phyloP scores from a whole-genome alignment of 2,113 vertebrate species.

The Colaptes auratus region DNA sequence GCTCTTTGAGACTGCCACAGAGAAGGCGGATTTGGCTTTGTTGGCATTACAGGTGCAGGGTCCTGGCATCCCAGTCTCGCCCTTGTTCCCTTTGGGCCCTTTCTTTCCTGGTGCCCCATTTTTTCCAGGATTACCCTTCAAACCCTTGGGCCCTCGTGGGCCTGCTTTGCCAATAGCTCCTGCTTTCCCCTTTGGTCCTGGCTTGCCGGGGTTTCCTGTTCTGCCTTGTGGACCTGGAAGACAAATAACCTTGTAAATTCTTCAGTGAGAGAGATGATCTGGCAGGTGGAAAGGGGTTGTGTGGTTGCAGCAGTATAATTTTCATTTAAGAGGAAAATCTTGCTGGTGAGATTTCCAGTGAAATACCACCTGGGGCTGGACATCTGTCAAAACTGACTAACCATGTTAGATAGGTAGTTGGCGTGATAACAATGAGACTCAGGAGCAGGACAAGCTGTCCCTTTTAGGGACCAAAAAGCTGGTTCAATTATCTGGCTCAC shows the following conservation, averaged over 20 bases:
- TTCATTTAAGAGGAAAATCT: not conserved
- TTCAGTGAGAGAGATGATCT: not conserved
- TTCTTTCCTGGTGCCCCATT: constrained; percentile 80
- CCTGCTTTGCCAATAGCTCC: constrained; percentile 90
- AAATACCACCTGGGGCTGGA: not conserved
- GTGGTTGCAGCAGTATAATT: not conserved
- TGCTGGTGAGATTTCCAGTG: not conserved
- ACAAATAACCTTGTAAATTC: constrained; percentile 29
- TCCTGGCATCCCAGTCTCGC: constrained; percentile 82
- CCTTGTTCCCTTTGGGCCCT: constrained; percentile 84
- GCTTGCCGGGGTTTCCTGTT: constrained; percentile 88
- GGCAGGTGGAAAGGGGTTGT: not conserved
- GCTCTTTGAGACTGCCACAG: constrained; percentile 92
- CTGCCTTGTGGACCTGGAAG: constrained; percentile 82
- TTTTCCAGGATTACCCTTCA: constrained; percentile 80
- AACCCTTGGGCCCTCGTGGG: constrained; percentile 86
- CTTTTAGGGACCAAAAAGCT: not conserved
- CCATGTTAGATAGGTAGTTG: not conserved
- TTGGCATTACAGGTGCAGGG: constrained; percentile 84
- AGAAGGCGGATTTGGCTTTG: constrained; percentile 90
- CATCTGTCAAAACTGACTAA: not conserved
- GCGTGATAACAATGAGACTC: not conserved
- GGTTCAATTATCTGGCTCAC: not conserved
- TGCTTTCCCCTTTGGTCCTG: constrained; percentile 85
- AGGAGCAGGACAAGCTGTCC: not conserved